Conservation (phyloP, 2,113 vertebrate species). For the human (Homo sapiens) region DNA sequence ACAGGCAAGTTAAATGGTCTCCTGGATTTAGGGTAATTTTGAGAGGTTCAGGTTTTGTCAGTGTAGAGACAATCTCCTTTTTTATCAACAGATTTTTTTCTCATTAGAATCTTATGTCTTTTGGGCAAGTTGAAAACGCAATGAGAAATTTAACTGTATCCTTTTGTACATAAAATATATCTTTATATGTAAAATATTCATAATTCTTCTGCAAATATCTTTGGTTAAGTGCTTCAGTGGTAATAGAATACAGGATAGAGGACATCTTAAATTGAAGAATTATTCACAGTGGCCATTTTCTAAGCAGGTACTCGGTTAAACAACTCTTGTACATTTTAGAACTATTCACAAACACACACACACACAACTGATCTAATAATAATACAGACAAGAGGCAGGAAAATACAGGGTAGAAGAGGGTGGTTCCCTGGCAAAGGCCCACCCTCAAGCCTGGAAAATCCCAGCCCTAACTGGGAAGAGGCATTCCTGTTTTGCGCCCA, state of each 20-base stretch:
- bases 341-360: background rate
- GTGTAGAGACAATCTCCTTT: background rate
- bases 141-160: slow-evolving; percentile 8
- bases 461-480: too few relatives aligned
- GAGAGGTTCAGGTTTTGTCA: background rate
- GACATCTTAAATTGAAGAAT: background rate
- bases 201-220: background rate
- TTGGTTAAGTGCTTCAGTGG: background rate
- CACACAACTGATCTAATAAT: too few relatives aligned
- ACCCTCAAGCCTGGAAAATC: too few relatives aligned
- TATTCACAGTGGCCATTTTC: slow-evolving; percentile 13
- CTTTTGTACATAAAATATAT: background rate
- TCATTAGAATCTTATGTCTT: background rate
- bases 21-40: background rate
- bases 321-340: background rate
- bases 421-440: too few relatives aligned
- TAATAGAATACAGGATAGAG: slow-evolving; percentile 11
- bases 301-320: slow-evolving; percentile 18
- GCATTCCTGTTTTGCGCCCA: too few relatives aligned
- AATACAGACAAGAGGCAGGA: too few relatives aligned
- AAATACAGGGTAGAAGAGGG: too few relatives aligned
- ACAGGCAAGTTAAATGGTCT: background rate
- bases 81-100: background rate
- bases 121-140: background rate
- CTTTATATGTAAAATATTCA: slow-evolving; percentile 18